Evolutionary conservation across 2,113 vertebrate genomes (phyloP), one percentile per base, ranked within the genome.

Genomic region (Pyxicephalus adspersus): DNA sequence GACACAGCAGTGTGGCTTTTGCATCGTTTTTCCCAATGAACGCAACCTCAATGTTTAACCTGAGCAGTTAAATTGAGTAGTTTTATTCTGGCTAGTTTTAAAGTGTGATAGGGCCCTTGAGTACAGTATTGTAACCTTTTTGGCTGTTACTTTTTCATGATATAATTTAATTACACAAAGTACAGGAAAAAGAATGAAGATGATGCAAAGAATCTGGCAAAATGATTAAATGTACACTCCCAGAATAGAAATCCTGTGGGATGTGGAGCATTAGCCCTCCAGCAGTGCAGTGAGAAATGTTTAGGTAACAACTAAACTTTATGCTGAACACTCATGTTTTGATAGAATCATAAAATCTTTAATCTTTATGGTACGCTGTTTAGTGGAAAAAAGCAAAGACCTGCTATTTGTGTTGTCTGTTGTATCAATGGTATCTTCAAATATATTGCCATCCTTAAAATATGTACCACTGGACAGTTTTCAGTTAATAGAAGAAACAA

Each of bases 371-470:
- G 51, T 78, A 68, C 38, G 38, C 51, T 58, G 58, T 63, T 54
- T 28, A 64, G 64, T 64, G n/a, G 38, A 77, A 64, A 77, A 52
- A 34, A 65, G 25, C 45, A 55, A 28, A 23, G 60, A 50, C 65
- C 60, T 66, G 61, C 60, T 55, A 78, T 38, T 67, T 65, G 63
- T 52, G 25, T 55, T n/a, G n/a, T 65, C n/a, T 55, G 25, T 31
- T 55, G n/a, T 22, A 23, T 77, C 45, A 55, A 66, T 65, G 38
- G 19, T 72, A 29, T 72, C 68, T 38, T 64, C 18, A 76, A 29
- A 77, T 77, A 66, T 66, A 64, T 77, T 55, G 19, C 63, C 29
- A 54, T 77, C 51, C 64, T 52, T 78, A 38, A 78, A 78, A 78
- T 73, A 58, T 34, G 52, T 45, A 67, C 52, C 52, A 66, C 64